Evolutionary conservation across 1,140 invertebrate genomes (phyloP), one percentile per base, ranked within the genome.

Genomic region (Sarcophaga peregrina): DNA sequence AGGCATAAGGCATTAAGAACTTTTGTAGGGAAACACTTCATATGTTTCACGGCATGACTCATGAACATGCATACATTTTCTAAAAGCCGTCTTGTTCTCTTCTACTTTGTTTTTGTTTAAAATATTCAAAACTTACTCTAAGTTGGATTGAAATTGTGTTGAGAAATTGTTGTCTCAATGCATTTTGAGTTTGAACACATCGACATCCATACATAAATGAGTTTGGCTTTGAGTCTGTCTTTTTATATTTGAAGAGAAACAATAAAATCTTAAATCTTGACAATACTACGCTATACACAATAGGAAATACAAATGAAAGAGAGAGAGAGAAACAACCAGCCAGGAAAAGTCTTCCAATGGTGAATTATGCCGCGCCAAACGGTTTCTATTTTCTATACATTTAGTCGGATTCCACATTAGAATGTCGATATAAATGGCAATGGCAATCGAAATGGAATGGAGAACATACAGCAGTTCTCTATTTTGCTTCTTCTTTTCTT

Each of bases 361-460:
- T 68, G 62, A 68, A 68, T 68, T 68, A 68, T 68, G 62, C 20
- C 62, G 62, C 62, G 62, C 62, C 62, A 68, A 68, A 68, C 62
- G 62, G 62, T 68, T 68, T 68, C 62, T 68, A 68, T 68, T 68
- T 68, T 68, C 17, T 68, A 68, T 9, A 68, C 62, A 68, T 68
- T 37, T 68, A 68, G 62, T 68, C 20, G 17, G 20, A n/a, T n/a
- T 68, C 17, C 62, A n/a, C n/a, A 68, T 68, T 68, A n/a, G 62
- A 68, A 68, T 68, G 62, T 68, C 20, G 62, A 68, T 68, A 13
- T 13, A 58, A 58, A 58, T 58, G 54, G 54, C 15, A 58, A 58
- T 58, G 54, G 13, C 15, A n/a, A 7, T 58, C 13, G 54, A n/a
- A n/a, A 58, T 58, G 54, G 54, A 13, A 58, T 58, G 62, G 10